Evolutionary conservation across 2,113 vertebrate species (phyloP).

Genomic region (Struthidea cinerea): DNA sequence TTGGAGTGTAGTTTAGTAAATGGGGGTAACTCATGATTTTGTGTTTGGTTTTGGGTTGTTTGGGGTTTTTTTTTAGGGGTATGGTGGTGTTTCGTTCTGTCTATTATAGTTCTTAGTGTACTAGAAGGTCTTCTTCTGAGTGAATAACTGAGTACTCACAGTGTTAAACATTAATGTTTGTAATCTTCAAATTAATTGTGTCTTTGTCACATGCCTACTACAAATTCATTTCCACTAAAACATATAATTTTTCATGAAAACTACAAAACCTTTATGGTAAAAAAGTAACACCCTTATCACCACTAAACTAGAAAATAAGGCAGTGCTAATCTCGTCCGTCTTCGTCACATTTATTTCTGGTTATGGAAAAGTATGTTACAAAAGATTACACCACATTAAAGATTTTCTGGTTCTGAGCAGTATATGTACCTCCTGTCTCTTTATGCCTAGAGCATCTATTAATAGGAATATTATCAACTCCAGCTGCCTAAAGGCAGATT

Average conservation of each 20-base stretch:
- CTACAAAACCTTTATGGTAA: not conserved
- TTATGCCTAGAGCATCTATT: not conserved
- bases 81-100: not conserved
- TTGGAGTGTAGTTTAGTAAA: not conserved
- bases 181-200: not conserved
- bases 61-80: accelerated
- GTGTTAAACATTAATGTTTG: not conserved
- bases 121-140: not conserved
- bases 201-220: not conserved
- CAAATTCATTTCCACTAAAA: not conserved
- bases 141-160: not conserved
- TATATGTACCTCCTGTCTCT: not conserved
- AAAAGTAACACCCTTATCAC: not conserved
- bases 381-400: not conserved
- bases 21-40: accelerated
- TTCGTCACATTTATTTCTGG: not conserved
- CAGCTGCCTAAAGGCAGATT: not conserved
- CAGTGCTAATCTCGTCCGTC: not conserved
- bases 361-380: not conserved
- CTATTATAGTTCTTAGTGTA: not conserved
- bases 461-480: not conserved
- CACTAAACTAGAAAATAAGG: not conserved
- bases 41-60: not conserved
- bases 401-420: not conserved
- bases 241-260: not conserved